These are phyloP conservation scores for Takifugu ocellatus DNA, from an alignment of 2,797 vertebrate genomes.

Conservation along the genomic window DNA sequence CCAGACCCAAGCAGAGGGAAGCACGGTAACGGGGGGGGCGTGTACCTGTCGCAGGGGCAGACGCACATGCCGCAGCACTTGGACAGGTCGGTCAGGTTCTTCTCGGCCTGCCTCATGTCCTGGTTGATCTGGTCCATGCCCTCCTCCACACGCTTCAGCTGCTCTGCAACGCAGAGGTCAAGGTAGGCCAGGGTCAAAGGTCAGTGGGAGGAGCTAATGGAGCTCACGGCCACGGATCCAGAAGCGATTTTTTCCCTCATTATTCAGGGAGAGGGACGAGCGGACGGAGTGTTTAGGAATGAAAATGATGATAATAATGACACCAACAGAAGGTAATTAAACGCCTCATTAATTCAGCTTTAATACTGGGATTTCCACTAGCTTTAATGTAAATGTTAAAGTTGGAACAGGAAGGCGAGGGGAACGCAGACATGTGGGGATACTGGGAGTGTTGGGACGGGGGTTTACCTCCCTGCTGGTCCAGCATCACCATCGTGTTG, in stretches of 20 bases:
- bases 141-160: slow-evolving; percentile 85
- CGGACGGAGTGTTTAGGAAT: too few relatives aligned
- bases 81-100: slow-evolving; percentile 91
- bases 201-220: too few relatives aligned
- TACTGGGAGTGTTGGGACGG: too few relatives aligned
- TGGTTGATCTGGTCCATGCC: slow-evolving; percentile 98
- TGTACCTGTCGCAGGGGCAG: slow-evolving; percentile 92
- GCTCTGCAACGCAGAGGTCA: slow-evolving; percentile 75
- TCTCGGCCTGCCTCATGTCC: slow-evolving; percentile 94
- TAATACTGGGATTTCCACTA: too few relatives aligned
- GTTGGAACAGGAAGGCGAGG: not conserved
- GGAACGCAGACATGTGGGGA: too few relatives aligned
- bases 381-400: not conserved
- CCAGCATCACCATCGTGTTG: slow-evolving; percentile 91
- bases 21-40: not conserved
- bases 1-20: too few relatives aligned
- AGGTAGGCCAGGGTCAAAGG: not conserved
- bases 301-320: too few relatives aligned
- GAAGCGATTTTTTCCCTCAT: not conserved
- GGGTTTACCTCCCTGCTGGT: slow-evolving; percentile 87
- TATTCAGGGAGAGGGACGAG: not conserved
- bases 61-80: slow-evolving; percentile 96
- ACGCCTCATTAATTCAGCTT: too few relatives aligned
- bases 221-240: too few relatives aligned
- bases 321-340: too few relatives aligned